Base-by-base conservation (phyloP, 2,888 invertebrate genomes). In the Clunio marinus region DNA sequence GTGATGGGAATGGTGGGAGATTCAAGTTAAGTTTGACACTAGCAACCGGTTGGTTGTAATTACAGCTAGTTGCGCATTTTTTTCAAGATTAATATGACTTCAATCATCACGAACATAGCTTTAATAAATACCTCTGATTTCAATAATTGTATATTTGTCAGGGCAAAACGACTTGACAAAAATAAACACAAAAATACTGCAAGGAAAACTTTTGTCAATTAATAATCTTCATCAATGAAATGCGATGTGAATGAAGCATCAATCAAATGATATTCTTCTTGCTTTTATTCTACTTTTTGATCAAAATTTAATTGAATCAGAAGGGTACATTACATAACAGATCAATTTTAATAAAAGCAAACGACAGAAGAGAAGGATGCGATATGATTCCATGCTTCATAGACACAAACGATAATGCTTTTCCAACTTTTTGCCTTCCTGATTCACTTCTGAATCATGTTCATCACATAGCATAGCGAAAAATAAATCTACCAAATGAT, bases 331-430 rank as follows among this genome's bases (percentile, higher is more conserved):
- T 63, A 45, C 46, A 46, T 27, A 63, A 46, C 45, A 63, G 46
- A 63, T 63, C 63, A 63, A 63, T 63, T 63, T 63, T 46, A 63
- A 63, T 63, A 63, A 63, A 59, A 35, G 45, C 46, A 63, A 46
- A 63, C 46, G 63, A 63, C 45, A 63, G 60, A 37, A 22, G 46
- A 63, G 22, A 60, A 60, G 15, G 27, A 51, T 17, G 35, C 41
- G 13, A 60, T 37, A n/a, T 60, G 10, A 15, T 37, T 20, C 27
- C 60, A 60, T 35, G 60, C 37, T 17, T 35, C 60, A 60, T 60
- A 60, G 60, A 60, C 41, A 60, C 60, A 25, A 60, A 60, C 41
- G 60, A 60, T 60, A 60, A 60, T 60, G 60, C 59, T 28, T 59
- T n/a, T n/a, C 27, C 25, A 57, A 41, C 41, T 57, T n/a, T 24